phyloP scores from a whole-genome alignment of 1,140 invertebrate species.

The Drosophila ogumai region DNA sequence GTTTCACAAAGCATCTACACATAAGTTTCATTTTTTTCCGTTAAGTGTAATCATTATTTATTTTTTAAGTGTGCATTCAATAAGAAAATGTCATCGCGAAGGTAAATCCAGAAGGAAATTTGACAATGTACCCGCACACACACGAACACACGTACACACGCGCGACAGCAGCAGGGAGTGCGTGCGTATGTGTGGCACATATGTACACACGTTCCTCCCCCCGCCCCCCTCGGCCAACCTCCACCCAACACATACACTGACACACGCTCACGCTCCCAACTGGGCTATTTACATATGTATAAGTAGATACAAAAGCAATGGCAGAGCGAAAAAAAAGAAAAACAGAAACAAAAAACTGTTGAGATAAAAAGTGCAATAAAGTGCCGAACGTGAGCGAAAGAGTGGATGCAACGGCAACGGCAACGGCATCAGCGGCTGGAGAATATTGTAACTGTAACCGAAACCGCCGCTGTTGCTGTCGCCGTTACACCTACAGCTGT shows the following conservation, averaged over 20 bases:
- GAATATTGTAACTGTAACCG: conserved; percentile 13
- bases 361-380: conserved; percentile 78
- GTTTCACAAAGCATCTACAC: conserved; percentile 66
- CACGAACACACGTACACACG: background rate
- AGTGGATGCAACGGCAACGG: conserved; percentile 8
- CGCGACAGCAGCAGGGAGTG: conserved; percentile 15
- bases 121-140: conserved; percentile 56
- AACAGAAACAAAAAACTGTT: conserved; percentile 54
- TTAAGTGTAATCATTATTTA: conserved; percentile 78
- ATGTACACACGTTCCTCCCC: conserved; percentile 24
- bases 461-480: conserved; percentile 8
- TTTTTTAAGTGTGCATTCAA: conserved; percentile 80
- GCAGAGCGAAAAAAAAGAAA: conserved; percentile 34
- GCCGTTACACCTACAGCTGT: conserved; percentile 15
- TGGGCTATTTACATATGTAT: conserved; percentile 78
- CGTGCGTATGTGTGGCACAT: conserved; percentile 28
- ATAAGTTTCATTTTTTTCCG: conserved; percentile 79
- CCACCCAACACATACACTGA: conserved; percentile 16
- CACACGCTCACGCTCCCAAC: conserved; percentile 57
- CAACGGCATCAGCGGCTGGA: conserved; percentile 10
- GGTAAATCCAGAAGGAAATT: conserved; percentile 79
- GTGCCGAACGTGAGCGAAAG: conserved; percentile 46
- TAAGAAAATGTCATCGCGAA: conserved; percentile 82
- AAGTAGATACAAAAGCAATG: conserved; percentile 70
- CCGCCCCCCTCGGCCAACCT: background rate